Evolutionary conservation across 1,140 invertebrate genomes (phyloP).

Genomic region (Drosophila mauritiana): DNA sequence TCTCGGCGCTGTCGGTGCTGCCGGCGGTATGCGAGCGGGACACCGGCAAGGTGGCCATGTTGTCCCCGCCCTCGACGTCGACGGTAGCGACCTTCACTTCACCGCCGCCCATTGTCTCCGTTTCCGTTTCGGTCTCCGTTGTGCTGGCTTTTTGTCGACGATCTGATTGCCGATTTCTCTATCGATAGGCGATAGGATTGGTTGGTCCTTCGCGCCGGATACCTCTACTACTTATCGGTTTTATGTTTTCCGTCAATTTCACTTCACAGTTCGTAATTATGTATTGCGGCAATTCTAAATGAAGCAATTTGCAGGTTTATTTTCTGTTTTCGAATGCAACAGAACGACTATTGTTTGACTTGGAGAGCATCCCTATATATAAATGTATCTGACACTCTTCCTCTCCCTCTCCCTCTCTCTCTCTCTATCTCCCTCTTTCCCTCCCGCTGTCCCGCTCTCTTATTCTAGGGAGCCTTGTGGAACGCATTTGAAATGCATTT

Average conservation of each 20-base stretch:
- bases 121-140: slow-evolving; percentile 79
- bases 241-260: not conserved
- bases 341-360: slow-evolving; percentile 38
- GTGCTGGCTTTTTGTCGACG: slow-evolving; percentile 49
- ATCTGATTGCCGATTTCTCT: slow-evolving; percentile 27
- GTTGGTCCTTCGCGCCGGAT: slow-evolving; percentile 1
- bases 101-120: slow-evolving; percentile 87
- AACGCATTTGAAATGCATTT: slow-evolving; percentile 75
- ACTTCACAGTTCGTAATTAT: slow-evolving; percentile 13
- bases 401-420: not conserved
- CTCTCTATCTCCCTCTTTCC: not conserved
- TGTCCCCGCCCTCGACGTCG: slow-evolving; percentile 92
- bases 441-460: not conserved
- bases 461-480: slow-evolving; percentile 32
- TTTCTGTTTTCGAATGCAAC: slow-evolving; percentile 37
- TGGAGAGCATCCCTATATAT: slow-evolving; percentile 6
- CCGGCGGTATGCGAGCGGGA: slow-evolving; percentile 88
- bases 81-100: slow-evolving; percentile 94
- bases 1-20: slow-evolving; percentile 89
- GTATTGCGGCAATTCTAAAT: slow-evolving; percentile 24
- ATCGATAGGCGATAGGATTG: slow-evolving; percentile 12
- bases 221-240: not conserved
- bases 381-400: slow-evolving; percentile 1
- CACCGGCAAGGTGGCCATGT: slow-evolving; percentile 93
- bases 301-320: slow-evolving; percentile 72